A percentile compares a stretch with the other conserved stretches of the same genome.
phyloP scores from a whole-genome alignment of 2,113 vertebrate genomes.

The Pelusios castaneus region DNA sequence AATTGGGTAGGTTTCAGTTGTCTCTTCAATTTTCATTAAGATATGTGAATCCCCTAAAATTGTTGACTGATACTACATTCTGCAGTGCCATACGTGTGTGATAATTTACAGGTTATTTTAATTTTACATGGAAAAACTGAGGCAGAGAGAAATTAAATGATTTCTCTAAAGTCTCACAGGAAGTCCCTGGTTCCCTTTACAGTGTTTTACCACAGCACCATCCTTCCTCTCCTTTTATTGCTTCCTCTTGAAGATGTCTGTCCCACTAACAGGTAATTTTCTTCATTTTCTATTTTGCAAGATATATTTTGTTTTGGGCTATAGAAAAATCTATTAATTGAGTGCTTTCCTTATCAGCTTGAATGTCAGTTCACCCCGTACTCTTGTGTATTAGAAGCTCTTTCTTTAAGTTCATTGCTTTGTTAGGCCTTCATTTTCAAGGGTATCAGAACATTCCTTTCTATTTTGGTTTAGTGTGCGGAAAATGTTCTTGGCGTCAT shows the following conservation, averaged over 20 bases:
- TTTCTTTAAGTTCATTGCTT: constrained; percentile 33
- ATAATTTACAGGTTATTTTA: background rate
- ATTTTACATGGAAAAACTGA: background rate
- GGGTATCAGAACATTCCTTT: background rate
- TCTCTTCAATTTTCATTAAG: background rate
- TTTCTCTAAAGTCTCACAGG: background rate
- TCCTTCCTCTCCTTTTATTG: background rate
- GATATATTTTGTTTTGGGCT: background rate
- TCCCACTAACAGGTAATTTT: background rate
- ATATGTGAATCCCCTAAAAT: background rate
- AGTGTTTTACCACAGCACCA: background rate
- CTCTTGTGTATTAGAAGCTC: background rate
- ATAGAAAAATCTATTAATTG: background rate
- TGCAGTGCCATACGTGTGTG: background rate
- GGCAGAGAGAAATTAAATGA: background rate
- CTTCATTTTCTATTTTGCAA: background rate
- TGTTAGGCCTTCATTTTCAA: background rate
- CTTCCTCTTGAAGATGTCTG: background rate
- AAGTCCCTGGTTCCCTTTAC: background rate
- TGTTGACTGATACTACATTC: background rate
- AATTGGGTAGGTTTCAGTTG: background rate
- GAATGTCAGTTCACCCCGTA: background rate
- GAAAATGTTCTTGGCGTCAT: background rate
- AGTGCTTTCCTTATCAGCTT: constrained; percentile 9
- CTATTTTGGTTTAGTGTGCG: background rate